Conservation (phyloP, 2,888 invertebrate genomes). For the Andrena praecox region DNA sequence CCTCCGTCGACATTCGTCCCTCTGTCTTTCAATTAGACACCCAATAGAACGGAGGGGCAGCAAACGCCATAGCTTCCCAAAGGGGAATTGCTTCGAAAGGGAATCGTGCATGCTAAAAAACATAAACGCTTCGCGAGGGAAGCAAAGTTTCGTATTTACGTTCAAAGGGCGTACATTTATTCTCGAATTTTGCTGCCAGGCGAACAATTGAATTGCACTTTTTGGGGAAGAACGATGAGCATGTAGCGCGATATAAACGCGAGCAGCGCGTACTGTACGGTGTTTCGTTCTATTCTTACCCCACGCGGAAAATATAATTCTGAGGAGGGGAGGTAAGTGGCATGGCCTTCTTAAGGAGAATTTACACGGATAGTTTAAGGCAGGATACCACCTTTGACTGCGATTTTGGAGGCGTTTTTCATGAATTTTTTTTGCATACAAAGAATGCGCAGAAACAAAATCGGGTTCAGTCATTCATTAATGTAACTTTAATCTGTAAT, state of each 20-base stretch:
- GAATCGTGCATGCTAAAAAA: neutral
- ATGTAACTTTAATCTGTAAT: too few species aligned
- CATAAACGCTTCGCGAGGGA: neutral
- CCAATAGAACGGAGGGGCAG: neutral
- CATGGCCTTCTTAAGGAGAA: neutral
- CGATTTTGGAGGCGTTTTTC: too few species aligned
- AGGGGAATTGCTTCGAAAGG: neutral
- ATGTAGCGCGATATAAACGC: neutral
- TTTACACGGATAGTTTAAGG: neutral
- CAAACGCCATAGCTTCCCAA: neutral
- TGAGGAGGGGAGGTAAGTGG: neutral
- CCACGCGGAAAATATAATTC: neutral
- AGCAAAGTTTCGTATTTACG: neutral
- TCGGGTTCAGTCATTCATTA: too few species aligned
- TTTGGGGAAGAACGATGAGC: neutral
- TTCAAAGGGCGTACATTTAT: neutral
- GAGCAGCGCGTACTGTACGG: too few species aligned
- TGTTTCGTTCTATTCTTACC: neutral
- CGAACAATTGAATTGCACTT: conserved; percentile 5
- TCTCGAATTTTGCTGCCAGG: neutral
- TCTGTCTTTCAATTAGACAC: neutral
- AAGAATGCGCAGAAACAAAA: too few species aligned
- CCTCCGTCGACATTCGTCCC: neutral
- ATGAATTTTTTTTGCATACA: too few species aligned
- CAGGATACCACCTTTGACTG: too few species aligned